phyloP scores from a whole-genome alignment of 2,888 invertebrate genomes.

The Leucophenga montana region DNA sequence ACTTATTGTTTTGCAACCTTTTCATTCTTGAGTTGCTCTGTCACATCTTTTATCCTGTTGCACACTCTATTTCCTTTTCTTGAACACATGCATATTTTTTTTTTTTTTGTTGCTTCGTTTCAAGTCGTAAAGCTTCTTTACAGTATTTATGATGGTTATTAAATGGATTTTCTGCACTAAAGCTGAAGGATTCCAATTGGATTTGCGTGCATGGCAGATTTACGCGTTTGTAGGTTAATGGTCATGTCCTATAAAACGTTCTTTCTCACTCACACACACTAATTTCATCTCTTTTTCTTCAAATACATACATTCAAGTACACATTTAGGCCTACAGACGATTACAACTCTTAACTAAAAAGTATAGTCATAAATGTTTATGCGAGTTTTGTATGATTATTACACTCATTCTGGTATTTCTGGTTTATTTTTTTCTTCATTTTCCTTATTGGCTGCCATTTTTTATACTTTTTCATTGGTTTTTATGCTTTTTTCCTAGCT shows the following conservation, averaged over 20 bases:
- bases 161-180: conserved; percentile 55
- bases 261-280: background rate
- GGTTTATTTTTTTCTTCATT: background rate
- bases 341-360: conserved; percentile 31
- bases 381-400: conserved; percentile 51
- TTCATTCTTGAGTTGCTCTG: background rate
- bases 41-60: background rate
- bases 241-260: background rate
- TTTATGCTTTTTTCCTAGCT: conserved; percentile 18
- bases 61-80: background rate
- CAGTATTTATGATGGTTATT: conserved; percentile 64
- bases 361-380: conserved; percentile 58
- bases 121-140: conserved; percentile 63
- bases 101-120: conserved; percentile 15
- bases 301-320: conserved; percentile 1
- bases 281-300: background rate
- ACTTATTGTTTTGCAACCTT: background rate
- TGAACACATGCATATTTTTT: too few relatives aligned
- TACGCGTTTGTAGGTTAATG: conserved; percentile 37
- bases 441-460: conserved; percentile 38
- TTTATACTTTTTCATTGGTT: background rate
- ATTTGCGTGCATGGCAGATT: conserved; percentile 54
- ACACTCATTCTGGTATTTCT: conserved; percentile 26
- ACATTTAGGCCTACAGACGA: conserved; percentile 6
- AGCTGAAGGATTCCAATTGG: conserved; percentile 59